Percentiles rank a stretch among this genome's conserved stretches.
Evolutionary conservation across 2,888 invertebrate genomes (phyloP).

Genomic region (Drosophila subsilvestris): DNA sequence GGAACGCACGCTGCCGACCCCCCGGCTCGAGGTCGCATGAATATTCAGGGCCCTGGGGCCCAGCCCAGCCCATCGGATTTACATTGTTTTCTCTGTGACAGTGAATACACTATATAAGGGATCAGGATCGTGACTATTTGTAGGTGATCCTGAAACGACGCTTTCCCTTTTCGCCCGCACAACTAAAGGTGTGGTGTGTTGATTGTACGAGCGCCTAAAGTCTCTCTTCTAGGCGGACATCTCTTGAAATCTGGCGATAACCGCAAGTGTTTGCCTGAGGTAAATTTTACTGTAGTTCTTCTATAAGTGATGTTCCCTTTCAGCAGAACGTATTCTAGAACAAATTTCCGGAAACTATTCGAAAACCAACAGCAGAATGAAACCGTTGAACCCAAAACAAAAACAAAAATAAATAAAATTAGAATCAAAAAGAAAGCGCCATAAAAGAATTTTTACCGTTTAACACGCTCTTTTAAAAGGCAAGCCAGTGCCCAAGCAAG

Average conservation of each 20-base stretch:
- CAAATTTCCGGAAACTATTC: background rate
- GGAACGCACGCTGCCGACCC: slow-evolving; percentile 12
- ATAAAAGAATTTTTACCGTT: slow-evolving; percentile 10
- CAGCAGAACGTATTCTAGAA: background rate
- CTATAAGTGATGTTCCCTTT: background rate
- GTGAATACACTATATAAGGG: background rate
- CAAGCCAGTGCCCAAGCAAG: slow-evolving; percentile 2
- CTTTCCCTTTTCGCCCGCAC: too few relatives aligned
- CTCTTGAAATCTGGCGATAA: background rate
- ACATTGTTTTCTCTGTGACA: background rate
- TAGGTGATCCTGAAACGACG: too few relatives aligned
- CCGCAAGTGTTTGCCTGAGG: background rate
- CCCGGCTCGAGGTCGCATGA: slow-evolving; percentile 24
- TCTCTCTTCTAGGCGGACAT: background rate
- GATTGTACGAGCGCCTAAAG: too few relatives aligned
- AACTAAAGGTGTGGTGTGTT: too few relatives aligned
- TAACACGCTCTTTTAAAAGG: slow-evolving; percentile 2
- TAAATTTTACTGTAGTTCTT: background rate
- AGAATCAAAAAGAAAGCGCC: slow-evolving; percentile 14
- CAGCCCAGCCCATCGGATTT: background rate
- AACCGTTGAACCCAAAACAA: slow-evolving; percentile 19
- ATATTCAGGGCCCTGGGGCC: slow-evolving; percentile 26
- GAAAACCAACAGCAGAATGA: slow-evolving; percentile 5
- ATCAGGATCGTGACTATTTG: background rate
- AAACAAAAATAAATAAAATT: background rate